Conservation (phyloP, 2,888 invertebrate genomes). For the Himalopsyche tibetana region DNA sequence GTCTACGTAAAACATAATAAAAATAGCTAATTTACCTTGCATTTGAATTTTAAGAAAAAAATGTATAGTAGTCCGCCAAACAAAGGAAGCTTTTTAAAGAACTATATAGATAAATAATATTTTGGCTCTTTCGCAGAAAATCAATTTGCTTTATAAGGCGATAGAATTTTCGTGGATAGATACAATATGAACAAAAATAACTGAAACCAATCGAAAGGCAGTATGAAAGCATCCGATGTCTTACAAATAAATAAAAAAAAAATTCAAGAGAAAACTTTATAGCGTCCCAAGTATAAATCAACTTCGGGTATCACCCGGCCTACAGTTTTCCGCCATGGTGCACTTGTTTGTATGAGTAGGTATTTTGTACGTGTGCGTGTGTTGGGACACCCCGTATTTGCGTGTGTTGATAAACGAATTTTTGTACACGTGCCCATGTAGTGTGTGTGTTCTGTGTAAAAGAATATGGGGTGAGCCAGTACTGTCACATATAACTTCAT, state of each 20-base stretch:
- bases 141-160: too few species aligned
- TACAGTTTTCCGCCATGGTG: constrained; percentile 11
- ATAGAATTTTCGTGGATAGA: too few species aligned
- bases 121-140: too few species aligned
- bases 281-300: constrained; percentile 52
- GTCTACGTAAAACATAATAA: too few species aligned
- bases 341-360: too few species aligned
- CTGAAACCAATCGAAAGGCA: constrained; percentile 18
- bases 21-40: too few species aligned
- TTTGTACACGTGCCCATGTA: background rate
- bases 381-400: background rate
- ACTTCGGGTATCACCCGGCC: constrained; percentile 48
- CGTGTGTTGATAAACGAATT: constrained; percentile 17
- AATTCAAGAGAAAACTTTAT: constrained; percentile 13
- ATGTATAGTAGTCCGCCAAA: too few species aligned
- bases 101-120: too few species aligned
- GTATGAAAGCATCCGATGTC: constrained; percentile 7
- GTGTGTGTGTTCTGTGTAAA: background rate
- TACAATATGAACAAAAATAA: background rate
- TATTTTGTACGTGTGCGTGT: too few species aligned
- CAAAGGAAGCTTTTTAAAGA: too few species aligned
- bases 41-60: too few species aligned
- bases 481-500: constrained; percentile 60
- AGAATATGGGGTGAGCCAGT: constrained; percentile 25
- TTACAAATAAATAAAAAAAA: constrained; percentile 41